Evolutionary conservation across 2,113 vertebrate genomes (phyloP), one percentile per base, ranked within the genome.

Genomic region (Origma solitaria): DNA sequence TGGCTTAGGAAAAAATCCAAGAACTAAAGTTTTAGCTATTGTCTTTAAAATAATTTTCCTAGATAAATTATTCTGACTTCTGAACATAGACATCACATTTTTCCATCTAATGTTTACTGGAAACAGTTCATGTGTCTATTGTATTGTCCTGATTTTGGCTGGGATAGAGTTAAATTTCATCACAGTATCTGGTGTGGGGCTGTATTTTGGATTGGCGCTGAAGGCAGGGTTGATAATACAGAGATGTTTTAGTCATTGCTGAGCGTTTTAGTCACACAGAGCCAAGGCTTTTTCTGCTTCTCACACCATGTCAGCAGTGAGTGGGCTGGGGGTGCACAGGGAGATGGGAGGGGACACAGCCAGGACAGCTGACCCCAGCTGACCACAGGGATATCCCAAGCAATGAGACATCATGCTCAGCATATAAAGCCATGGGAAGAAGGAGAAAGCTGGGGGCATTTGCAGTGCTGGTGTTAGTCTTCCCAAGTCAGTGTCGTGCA

Each of bases 221-320:
- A 73, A 50, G 66, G 44, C 33, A 51, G 24, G 17, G 27, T 33
- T 50, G 77, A 6, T 44, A 58, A n/a, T n/a, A n/a, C 19, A 44
- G 44, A 20, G 61, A 50, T 24, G 24, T 45, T 51, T 75, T 38
- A 38, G 37, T n/a, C 10, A 45, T 37, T 58, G 19, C 28, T 53
- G 38, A 51, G 38, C 7, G n/a, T 33, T 0, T 33, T 0, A 1
- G 31, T n/a, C 8, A 44, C 4, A 38, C 22, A 50, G 28, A 45
- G 33, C 45, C 69, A 60, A 45, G 45, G 45, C 60, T 44, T 45
- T 21, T 58, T 6, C 38, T 82, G 51, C 60, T 44, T 24, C 53
- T 60, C 69, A 60, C 28, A n/a, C 28, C 11, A 14, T 21, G 60
- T 11, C 35, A 38, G 30, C 65, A 56, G 57, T 16, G 49, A 35